A percentile compares a stretch with the other conserved stretches of the same genome.
phyloP scores from a whole-genome alignment of 2,797 vertebrate species.

The Scarus forsteni region DNA sequence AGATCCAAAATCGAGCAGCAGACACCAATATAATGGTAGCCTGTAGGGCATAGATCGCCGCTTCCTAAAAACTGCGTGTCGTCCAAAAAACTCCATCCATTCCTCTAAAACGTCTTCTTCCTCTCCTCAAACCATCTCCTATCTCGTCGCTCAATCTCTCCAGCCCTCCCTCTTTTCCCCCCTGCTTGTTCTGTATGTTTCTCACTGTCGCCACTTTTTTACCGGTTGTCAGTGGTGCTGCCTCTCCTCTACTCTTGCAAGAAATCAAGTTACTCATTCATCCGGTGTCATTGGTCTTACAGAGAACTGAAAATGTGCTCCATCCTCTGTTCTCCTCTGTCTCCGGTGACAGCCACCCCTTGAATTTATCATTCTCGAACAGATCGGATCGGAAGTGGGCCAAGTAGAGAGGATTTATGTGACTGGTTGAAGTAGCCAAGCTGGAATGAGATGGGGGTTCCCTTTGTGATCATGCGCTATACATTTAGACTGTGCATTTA shows the following conservation, averaged over 20 bases:
- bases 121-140: slow-evolving; percentile 13
- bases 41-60: too few relatives aligned
- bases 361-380: slow-evolving; percentile 58
- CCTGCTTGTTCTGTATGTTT: slow-evolving; percentile 6
- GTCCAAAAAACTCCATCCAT: slow-evolving; percentile 30
- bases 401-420: slow-evolving; percentile 66
- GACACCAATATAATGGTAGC: too few relatives aligned
- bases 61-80: too few relatives aligned
- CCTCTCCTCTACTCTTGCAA: slow-evolving; percentile 56
- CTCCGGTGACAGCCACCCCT: slow-evolving; percentile 57
- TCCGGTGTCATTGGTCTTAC: slow-evolving; percentile 61
- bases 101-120: slow-evolving; percentile 22
- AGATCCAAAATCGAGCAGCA: too few relatives aligned
- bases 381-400: slow-evolving; percentile 64
- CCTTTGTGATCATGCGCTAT: slow-evolving; percentile 22
- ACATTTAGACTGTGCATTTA: slow-evolving; percentile 26
- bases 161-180: slow-evolving; percentile 27
- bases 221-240: slow-evolving; percentile 45
- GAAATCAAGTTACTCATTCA: slow-evolving; percentile 66
- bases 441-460: slow-evolving; percentile 18
- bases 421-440: slow-evolving; percentile 15
- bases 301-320: slow-evolving; percentile 44
- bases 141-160: slow-evolving; percentile 38
- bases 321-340: slow-evolving; percentile 33
- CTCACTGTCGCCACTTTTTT: slow-evolving; percentile 45